phyloP scores from a whole-genome alignment of 2,797 vertebrate species.

The Rhinichthys osculus region DNA sequence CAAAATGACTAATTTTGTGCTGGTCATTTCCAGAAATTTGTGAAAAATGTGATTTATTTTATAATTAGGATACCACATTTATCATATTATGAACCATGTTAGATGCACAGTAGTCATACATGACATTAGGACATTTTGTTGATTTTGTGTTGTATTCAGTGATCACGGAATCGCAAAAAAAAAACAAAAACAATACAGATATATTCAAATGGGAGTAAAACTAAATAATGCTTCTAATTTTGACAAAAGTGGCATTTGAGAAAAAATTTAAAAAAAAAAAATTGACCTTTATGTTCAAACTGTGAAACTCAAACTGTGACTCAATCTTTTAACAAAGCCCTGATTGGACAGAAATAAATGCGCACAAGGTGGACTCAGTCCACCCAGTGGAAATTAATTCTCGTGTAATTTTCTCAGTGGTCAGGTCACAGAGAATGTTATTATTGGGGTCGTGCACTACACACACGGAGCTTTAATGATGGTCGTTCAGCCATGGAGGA shows the following conservation, averaged over 20 bases:
- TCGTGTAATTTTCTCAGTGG: constrained; percentile 39
- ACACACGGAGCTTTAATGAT: constrained; percentile 51
- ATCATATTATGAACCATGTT: neutral
- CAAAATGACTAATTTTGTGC: no score
- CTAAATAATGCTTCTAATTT: neutral
- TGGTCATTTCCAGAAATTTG: no score
- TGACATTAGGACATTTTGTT: neutral
- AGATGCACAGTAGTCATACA: neutral
- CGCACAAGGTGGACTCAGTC: neutral
- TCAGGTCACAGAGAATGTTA: constrained; percentile 37
- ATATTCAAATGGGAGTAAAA: neutral
- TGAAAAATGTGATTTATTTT: no score
- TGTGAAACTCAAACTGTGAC: neutral
- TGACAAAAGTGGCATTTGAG: neutral
- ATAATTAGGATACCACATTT: no score
- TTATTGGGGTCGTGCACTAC: constrained; percentile 51
- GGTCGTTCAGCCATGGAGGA: constrained; percentile 17
- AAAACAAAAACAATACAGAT: neutral
- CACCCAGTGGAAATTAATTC: constrained; percentile 26
- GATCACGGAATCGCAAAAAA: neutral
- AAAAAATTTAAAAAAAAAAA: no score
- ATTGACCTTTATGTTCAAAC: neutral
- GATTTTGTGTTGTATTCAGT: neutral
- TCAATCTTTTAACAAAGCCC: neutral
- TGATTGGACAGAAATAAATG: neutral